A percentile compares a stretch with the other conserved stretches of the same genome.
These are phyloP conservation scores for Porphyrio hochstetteri DNA, from an alignment of 2,113 vertebrate genomes.

Conservation along the genomic window DNA sequence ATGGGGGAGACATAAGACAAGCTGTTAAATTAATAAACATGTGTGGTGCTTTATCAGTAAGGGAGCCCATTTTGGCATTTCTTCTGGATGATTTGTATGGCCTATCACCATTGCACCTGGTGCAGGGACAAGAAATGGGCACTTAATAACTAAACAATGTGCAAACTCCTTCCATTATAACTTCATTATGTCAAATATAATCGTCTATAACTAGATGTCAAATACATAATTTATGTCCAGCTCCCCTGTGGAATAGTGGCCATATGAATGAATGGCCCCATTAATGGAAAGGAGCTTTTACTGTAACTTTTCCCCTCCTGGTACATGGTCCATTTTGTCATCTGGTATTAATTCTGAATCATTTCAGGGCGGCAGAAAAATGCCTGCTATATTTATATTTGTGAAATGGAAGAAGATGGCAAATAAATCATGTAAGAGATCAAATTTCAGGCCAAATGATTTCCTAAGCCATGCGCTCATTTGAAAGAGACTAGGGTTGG, in stretches of 20 bases:
- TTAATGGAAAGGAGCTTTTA: conserved; percentile 72
- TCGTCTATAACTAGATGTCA: conserved; percentile 85
- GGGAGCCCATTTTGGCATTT: conserved; percentile 76
- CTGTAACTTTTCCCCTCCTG: conserved; percentile 63
- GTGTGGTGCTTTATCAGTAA: conserved; percentile 75
- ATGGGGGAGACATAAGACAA: conserved; percentile 80
- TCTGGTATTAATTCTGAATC: conserved; percentile 54
- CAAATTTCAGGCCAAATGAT: neutral
- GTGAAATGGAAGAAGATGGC: conserved; percentile 32
- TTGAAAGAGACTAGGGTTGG: neutral
- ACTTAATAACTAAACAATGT: conserved; percentile 90
- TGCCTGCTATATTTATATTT: conserved; percentile 46
- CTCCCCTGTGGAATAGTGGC: conserved; percentile 75
- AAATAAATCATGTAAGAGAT: conserved; percentile 27
- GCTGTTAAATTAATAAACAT: conserved; percentile 80
- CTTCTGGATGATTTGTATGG: conserved; percentile 79
- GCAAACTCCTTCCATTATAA: conserved; percentile 86
- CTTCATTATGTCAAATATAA: conserved; percentile 90
- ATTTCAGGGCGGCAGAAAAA: conserved; percentile 9
- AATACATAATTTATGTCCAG: conserved; percentile 82
- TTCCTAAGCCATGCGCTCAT: neutral
- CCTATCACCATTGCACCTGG: conserved; percentile 84
- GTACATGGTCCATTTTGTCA: conserved; percentile 31
- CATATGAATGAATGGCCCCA: conserved; percentile 74
- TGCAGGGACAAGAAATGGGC: conserved; percentile 81